Conservation (phyloP, 2,888 invertebrate genomes). For the Ophion costatus region DNA sequence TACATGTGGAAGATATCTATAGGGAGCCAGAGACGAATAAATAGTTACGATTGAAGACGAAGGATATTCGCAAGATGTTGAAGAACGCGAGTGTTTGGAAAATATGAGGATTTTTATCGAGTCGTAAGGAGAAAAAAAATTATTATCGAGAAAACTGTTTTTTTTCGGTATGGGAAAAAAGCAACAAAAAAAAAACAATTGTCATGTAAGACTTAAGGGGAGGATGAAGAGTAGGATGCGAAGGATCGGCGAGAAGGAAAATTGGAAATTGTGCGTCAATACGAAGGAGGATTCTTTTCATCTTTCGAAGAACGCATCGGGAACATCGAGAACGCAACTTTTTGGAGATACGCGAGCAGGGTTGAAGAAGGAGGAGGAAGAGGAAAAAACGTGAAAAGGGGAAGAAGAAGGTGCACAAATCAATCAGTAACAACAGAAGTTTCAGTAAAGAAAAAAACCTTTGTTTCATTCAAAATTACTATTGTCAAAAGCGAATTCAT, state of each 20-base stretch:
- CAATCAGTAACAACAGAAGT: constrained; percentile 23
- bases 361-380: neutral
- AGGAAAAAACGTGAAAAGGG: constrained; percentile 26
- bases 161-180: constrained; percentile 74
- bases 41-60: constrained; percentile 48
- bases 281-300: constrained; percentile 16
- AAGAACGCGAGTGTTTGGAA: constrained; percentile 43
- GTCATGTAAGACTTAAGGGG: constrained; percentile 67
- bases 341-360: constrained; percentile 12
- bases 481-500: neutral
- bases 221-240: constrained; percentile 34
- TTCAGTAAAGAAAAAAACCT: constrained; percentile 24
- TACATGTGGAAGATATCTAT: constrained; percentile 60
- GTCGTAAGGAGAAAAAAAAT: constrained; percentile 47
- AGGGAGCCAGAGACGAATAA: constrained; percentile 52
- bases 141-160: constrained; percentile 73
- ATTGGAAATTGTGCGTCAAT: neutral
- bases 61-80: constrained; percentile 31
- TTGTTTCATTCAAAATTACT: neutral
- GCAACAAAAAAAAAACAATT: constrained; percentile 75
- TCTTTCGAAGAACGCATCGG: constrained; percentile 27
- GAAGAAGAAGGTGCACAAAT: constrained; percentile 38
- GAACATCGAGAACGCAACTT: constrained; percentile 51
- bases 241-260: constrained; percentile 1
- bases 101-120: constrained; percentile 55